phyloP scores from a whole-genome alignment of 2,797 vertebrate genomes.

The Acanthornis magna region DNA sequence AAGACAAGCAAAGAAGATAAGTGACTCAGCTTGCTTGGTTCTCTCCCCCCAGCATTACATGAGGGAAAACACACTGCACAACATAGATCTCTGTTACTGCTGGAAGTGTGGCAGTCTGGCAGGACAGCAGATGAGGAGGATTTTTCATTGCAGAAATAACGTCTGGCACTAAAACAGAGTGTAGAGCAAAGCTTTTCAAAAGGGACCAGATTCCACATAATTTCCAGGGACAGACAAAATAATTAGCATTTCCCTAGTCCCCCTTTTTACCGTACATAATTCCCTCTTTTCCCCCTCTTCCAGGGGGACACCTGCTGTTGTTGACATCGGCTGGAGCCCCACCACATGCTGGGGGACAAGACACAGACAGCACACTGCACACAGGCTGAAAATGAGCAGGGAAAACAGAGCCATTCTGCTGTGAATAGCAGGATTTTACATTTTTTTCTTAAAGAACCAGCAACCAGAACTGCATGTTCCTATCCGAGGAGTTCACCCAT shows the following conservation, averaged over 20 bases:
- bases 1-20: conserved; percentile 20
- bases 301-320: fast-evolving
- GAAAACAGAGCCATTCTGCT: not conserved
- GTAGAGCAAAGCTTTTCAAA: not conserved
- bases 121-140: not conserved
- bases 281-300: not conserved
- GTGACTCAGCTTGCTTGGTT: not conserved
- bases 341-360: not conserved
- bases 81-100: not conserved
- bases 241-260: not conserved
- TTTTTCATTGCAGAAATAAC: not conserved
- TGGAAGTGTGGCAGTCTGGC: not conserved
- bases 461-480: not conserved
- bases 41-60: not conserved
- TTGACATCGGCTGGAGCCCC: not conserved
- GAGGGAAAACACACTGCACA: not conserved
- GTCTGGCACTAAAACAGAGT: not conserved
- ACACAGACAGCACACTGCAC: not conserved
- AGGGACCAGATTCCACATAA: not conserved
- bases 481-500: not conserved
- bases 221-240: not conserved
- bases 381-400: not conserved
- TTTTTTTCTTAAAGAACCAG: not conserved
- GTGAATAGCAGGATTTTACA: not conserved
- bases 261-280: fast-evolving